These are phyloP conservation scores for Pseudorectes ferrugineus DNA, from an alignment of 2,113 vertebrate species.

Conservation along the genomic window DNA sequence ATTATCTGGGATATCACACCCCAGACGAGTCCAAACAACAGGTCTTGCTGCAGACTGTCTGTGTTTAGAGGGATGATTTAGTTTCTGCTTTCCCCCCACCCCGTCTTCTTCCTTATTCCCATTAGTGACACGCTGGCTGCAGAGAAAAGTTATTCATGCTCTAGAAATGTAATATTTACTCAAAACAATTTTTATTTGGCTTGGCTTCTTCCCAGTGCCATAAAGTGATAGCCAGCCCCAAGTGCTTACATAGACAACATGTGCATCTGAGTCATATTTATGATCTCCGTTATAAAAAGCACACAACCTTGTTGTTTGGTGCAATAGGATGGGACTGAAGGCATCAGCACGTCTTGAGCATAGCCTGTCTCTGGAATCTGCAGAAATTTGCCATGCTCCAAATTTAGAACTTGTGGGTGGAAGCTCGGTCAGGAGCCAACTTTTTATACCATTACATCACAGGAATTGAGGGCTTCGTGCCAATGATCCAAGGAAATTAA, in stretches of 20 bases:
- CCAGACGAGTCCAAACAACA: constrained; percentile 51
- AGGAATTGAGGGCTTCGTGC: constrained; percentile 20
- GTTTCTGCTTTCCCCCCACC: constrained; percentile 37
- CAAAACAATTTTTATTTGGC: constrained; percentile 73
- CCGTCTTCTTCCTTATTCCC: constrained; percentile 59
- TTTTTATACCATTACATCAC: constrained; percentile 74
- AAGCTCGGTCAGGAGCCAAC: constrained; percentile 60
- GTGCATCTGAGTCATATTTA: constrained; percentile 70
- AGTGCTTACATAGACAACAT: constrained; percentile 58
- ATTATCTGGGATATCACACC: constrained; percentile 46
- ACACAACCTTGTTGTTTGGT: constrained; percentile 39
- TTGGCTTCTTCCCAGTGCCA: constrained; percentile 66
- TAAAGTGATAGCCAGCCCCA: constrained; percentile 61
- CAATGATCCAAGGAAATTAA: constrained; percentile 66
- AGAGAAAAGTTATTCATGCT: constrained; percentile 67
- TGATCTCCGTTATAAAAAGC: constrained; percentile 54
- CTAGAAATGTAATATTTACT: constrained; percentile 71
- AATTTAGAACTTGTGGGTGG: constrained; percentile 73
- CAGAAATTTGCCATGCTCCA: constrained; percentile 71
- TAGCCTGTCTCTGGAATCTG: constrained; percentile 56
- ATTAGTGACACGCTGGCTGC: constrained; percentile 58
- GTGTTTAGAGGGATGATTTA: constrained; percentile 47
- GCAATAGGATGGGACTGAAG: constrained; percentile 45
- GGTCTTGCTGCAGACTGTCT: constrained; percentile 50
- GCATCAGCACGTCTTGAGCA: constrained; percentile 54